A percentile compares a stretch with the other conserved stretches of the same genome.
These are phyloP conservation scores for Drosophila punjabiensis DNA, from an alignment of 1,140 invertebrate genomes.

Conservation along the genomic window DNA sequence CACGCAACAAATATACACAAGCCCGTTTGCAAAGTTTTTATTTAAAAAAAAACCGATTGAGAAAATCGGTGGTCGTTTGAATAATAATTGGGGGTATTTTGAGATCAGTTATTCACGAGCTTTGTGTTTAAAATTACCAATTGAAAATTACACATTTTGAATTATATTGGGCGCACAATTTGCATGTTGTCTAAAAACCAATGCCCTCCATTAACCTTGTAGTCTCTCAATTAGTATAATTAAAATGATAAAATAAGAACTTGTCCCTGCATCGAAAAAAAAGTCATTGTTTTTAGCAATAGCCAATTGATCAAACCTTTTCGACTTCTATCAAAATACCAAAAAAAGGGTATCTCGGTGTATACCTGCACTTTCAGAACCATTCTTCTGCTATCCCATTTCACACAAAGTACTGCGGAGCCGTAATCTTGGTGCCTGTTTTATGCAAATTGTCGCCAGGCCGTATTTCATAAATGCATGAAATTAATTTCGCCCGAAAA, in stretches of 20 bases:
- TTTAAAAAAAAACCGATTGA: neutral
- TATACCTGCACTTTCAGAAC: neutral
- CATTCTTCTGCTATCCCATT: neutral
- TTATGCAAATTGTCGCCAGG: constrained; percentile 70
- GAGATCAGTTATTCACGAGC: no score
- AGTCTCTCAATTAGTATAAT: neutral
- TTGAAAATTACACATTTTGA: no score
- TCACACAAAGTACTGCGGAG: neutral
- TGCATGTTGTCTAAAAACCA: neutral
- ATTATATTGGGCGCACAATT: neutral
- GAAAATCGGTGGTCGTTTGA: neutral
- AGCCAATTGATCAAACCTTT: no score
- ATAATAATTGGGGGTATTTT: no score
- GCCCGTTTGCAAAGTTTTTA: neutral
- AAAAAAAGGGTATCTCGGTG: neutral
- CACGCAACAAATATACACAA: neutral
- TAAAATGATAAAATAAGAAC: no score
- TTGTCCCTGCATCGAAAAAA: no score
- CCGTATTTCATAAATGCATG: constrained; percentile 73
- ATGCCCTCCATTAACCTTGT: neutral
- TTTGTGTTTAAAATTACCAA: no score
- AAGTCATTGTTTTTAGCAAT: no score
- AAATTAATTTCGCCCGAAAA: constrained; percentile 66
- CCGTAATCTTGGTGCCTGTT: constrained; percentile 16
- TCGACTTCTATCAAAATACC: no score